These are phyloP conservation scores for Cephus rjabovi DNA, from an alignment of 2,888 invertebrate species.

Conservation along the genomic window DNA sequence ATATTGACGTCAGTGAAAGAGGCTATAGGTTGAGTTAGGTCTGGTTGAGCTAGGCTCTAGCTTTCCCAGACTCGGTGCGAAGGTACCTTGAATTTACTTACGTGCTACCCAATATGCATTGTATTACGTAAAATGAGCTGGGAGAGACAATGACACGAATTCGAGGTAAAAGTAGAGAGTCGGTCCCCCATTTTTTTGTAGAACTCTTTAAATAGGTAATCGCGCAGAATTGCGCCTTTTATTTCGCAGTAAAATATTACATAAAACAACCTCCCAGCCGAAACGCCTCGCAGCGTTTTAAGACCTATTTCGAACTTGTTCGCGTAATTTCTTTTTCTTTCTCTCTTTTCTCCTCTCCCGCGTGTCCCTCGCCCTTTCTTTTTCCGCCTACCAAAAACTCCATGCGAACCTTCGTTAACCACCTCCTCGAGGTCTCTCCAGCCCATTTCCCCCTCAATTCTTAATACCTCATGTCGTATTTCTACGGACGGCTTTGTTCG, in stretches of 20 bases:
- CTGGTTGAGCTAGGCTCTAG: not conserved
- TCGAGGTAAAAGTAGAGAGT: not conserved
- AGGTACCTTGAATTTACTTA: not conserved
- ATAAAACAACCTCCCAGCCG: conserved; percentile 6
- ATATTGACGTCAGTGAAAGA: not conserved
- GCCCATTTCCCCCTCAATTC: not conserved
- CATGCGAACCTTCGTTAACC: not conserved
- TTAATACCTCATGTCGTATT: not conserved
- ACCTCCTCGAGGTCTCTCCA: not conserved
- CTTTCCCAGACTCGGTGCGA: not conserved
- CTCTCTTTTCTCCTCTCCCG: not conserved
- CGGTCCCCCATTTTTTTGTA: not conserved
- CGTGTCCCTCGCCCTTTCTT: not conserved
- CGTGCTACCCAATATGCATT: not conserved
- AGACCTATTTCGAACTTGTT: not conserved
- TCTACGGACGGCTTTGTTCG: not conserved
- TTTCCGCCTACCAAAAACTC: not conserved
- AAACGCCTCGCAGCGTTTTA: not conserved
- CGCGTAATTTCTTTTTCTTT: not conserved
- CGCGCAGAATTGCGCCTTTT: conserved; percentile 13
- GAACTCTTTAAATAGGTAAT: conserved; percentile 14
- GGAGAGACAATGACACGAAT: not conserved
- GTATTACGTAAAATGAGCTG: not conserved
- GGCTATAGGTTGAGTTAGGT: not conserved
- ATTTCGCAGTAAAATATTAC: conserved; percentile 15